Conservation (phyloP, 1,140 invertebrate species). For the Leguminivora glycinivorella region DNA sequence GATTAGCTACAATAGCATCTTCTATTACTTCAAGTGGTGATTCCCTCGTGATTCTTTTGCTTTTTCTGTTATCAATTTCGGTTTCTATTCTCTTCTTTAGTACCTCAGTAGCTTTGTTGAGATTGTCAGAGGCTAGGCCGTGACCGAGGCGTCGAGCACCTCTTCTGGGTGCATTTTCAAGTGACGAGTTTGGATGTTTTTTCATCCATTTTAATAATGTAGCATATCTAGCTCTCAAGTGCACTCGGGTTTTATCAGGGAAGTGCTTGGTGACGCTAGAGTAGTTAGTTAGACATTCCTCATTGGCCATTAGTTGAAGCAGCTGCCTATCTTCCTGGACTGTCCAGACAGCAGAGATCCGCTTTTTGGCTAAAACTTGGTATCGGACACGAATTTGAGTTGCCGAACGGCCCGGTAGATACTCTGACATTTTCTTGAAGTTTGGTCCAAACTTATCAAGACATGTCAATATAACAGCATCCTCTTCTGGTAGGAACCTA, state of each 20-base stretch:
- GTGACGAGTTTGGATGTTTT: slow-evolving; percentile 55
- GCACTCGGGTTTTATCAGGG: slow-evolving; percentile 57
- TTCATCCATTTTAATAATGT: slow-evolving; percentile 67
- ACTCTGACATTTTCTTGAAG: slow-evolving; percentile 70
- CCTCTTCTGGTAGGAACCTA: slow-evolving; percentile 82
- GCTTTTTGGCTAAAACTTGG: slow-evolving; percentile 51
- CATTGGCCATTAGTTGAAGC: slow-evolving; percentile 59
- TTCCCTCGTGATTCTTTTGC: slow-evolving; percentile 47
- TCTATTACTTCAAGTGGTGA: slow-evolving; percentile 60
- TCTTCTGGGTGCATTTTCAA: slow-evolving; percentile 58
- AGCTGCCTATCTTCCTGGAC: slow-evolving; percentile 64
- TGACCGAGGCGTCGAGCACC: slow-evolving; percentile 57
- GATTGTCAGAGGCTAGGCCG: slow-evolving; percentile 47
- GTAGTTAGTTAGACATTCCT: slow-evolving; percentile 56
- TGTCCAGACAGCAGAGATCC: slow-evolving; percentile 64
- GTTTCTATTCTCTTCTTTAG: slow-evolving; percentile 57
- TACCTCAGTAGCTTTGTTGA: slow-evolving; percentile 61
- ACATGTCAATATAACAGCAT: slow-evolving; percentile 80
- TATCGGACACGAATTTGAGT: slow-evolving; percentile 57
- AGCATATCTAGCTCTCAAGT: slow-evolving; percentile 58
- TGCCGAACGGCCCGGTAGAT: slow-evolving; percentile 57
- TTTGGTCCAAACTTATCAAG: slow-evolving; percentile 81
- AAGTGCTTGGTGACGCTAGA: slow-evolving; percentile 55
- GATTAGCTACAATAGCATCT: slow-evolving; percentile 58
- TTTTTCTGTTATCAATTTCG: slow-evolving; percentile 54